These are phyloP conservation scores for Arvicanthis niloticus DNA, from an alignment of 2,113 vertebrate species.

Conservation along the genomic window DNA sequence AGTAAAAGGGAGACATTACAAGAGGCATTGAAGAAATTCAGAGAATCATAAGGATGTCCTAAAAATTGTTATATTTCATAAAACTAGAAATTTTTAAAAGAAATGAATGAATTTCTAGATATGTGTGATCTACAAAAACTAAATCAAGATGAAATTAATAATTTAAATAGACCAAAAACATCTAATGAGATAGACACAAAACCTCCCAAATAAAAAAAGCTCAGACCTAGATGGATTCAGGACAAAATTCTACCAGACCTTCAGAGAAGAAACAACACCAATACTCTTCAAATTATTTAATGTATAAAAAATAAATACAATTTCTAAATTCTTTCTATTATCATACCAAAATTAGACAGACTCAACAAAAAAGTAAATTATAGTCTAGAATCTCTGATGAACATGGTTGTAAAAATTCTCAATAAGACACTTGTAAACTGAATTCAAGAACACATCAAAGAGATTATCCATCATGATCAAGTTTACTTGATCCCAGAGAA, in stretches of 20 bases:
- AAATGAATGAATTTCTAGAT: background rate
- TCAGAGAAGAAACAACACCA: background rate
- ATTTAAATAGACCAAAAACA: background rate
- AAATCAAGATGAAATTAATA: background rate
- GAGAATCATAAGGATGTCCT: background rate
- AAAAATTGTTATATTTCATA: background rate
- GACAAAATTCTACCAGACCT: background rate
- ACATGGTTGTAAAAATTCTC: background rate
- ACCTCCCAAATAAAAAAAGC: background rate
- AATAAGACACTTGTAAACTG: background rate
- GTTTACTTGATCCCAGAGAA: background rate
- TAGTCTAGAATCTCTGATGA: background rate
- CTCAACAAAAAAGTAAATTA: background rate
- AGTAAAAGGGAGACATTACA: background rate
- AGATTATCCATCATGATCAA: background rate
- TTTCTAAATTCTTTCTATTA: background rate
- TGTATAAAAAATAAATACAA: background rate
- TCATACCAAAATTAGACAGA: background rate
- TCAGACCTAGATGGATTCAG: background rate
- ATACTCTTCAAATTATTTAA: background rate
- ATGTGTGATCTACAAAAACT: background rate
- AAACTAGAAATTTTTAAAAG: background rate
- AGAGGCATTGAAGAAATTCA: background rate
- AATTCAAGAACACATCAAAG: background rate
- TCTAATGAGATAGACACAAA: background rate